These are phyloP conservation scores for Antedon mediterranea DNA, from an alignment of 53 echinoderm and acorn worm genomes.

Conservation along the genomic window DNA sequence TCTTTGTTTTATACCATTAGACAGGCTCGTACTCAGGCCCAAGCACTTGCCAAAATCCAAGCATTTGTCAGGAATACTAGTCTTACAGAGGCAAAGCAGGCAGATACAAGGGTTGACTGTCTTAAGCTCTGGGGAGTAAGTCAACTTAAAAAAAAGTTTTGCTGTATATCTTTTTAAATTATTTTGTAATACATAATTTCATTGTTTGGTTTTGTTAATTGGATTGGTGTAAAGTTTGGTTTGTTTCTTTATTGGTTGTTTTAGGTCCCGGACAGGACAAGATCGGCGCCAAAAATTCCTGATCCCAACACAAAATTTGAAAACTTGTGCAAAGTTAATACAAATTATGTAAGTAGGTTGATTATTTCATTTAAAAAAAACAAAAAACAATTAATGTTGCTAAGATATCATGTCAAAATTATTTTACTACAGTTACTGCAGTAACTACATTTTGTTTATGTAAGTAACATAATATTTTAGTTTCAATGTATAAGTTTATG, in stretches of 20 bases:
- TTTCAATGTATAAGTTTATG: too few relatives aligned
- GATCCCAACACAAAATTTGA: conserved; percentile 56
- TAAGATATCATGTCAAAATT: too few relatives aligned
- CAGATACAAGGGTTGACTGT: conserved; percentile 66
- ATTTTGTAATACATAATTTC: too few relatives aligned
- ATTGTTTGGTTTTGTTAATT: too few relatives aligned
- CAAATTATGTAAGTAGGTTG: neutral
- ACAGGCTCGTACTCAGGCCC: conserved; percentile 57
- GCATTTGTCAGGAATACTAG: conserved; percentile 63
- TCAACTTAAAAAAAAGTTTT: too few relatives aligned
- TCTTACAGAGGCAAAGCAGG: conserved; percentile 68
- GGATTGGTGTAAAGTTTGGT: too few relatives aligned
- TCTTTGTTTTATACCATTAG: conserved; percentile 16
- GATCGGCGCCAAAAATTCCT: conserved; percentile 74
- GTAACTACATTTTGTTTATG: too few relatives aligned
- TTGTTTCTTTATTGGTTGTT: neutral
- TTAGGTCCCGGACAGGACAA: conserved; percentile 64
- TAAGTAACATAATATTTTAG: too few relatives aligned
- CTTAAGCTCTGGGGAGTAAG: conserved; percentile 79
- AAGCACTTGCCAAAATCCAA: conserved; percentile 81
- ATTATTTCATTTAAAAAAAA: too few relatives aligned
- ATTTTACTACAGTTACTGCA: too few relatives aligned
- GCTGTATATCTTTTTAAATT: too few relatives aligned
- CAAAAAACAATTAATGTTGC: too few relatives aligned
- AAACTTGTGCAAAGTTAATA: conserved; percentile 47